Evolutionary conservation across 2,113 vertebrate species (phyloP).

Genomic region (Pica pica): DNA sequence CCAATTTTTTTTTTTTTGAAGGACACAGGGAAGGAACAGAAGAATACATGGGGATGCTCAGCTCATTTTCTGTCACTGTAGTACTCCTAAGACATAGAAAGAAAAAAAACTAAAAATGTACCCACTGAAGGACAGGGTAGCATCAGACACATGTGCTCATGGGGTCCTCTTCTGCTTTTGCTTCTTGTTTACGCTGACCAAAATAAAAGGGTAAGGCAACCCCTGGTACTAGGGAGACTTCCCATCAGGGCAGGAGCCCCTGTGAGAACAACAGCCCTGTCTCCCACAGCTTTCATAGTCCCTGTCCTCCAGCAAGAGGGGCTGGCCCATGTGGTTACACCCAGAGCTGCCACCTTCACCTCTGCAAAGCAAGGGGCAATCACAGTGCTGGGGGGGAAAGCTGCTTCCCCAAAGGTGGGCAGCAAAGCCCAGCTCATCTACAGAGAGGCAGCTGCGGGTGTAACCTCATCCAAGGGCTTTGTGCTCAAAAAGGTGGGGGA

Average conservation of each 20-base stretch:
- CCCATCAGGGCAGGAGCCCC: background rate
- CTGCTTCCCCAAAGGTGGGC: background rate
- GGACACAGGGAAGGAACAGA: background rate
- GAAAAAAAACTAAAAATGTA: background rate
- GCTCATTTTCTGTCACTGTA: background rate
- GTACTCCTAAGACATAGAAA: background rate
- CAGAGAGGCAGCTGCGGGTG: background rate
- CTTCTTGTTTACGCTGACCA: background rate
- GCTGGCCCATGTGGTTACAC: background rate
- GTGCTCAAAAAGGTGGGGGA: fast-evolving
- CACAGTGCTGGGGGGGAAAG: fast-evolving
- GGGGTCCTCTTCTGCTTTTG: background rate
- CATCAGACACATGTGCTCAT: fast-evolving
- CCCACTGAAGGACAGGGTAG: background rate
- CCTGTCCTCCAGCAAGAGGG: background rate
- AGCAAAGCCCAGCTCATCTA: background rate
- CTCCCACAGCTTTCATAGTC: background rate
- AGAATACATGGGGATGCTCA: fast-evolving
- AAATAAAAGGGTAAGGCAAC: background rate
- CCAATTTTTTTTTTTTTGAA: background rate
- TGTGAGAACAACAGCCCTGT: fast-evolving
- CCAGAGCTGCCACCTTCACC: background rate
- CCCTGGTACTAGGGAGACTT: background rate
- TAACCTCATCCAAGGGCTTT: fast-evolving
- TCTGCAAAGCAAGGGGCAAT: background rate